Evolutionary conservation across 2,113 vertebrate species (phyloP).

Genomic region (Ictidomys tridecemlineatus): DNA sequence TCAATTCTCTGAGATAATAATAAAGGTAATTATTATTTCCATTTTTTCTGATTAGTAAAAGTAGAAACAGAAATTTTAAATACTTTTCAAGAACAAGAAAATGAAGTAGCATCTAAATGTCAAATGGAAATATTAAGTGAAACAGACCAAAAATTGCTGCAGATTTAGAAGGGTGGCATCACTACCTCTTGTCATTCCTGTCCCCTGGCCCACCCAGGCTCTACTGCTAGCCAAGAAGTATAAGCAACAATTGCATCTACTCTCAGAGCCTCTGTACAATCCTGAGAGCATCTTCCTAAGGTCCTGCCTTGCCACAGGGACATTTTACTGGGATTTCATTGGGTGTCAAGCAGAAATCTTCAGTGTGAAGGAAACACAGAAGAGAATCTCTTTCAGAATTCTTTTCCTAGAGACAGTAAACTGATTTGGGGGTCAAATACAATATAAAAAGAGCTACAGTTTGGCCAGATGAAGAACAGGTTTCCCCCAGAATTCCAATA

Average conservation of each 20-base stretch:
- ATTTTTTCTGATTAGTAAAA: conserved; percentile 53
- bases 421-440: not conserved
- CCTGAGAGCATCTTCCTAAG: not conserved
- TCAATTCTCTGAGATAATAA: not conserved
- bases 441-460: not conserved
- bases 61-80: not conserved
- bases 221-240: not conserved
- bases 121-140: not conserved
- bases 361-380: not conserved
- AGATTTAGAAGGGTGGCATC: not conserved
- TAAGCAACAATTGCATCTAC: not conserved
- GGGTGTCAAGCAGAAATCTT: not conserved
- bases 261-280: not conserved
- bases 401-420: not conserved
- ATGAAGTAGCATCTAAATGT: conserved; percentile 12
- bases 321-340: not conserved
- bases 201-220: not conserved
- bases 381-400: not conserved
- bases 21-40: conserved; percentile 8
- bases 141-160: not conserved
- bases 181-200: not conserved
- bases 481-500: not conserved
- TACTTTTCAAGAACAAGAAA: conserved; percentile 13
- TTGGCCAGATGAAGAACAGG: not conserved
- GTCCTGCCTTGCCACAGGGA: not conserved